Evolutionary conservation across 2,888 invertebrate genomes (phyloP), one percentile per base, ranked within the genome.

Genomic region (Meteorus colon): DNA sequence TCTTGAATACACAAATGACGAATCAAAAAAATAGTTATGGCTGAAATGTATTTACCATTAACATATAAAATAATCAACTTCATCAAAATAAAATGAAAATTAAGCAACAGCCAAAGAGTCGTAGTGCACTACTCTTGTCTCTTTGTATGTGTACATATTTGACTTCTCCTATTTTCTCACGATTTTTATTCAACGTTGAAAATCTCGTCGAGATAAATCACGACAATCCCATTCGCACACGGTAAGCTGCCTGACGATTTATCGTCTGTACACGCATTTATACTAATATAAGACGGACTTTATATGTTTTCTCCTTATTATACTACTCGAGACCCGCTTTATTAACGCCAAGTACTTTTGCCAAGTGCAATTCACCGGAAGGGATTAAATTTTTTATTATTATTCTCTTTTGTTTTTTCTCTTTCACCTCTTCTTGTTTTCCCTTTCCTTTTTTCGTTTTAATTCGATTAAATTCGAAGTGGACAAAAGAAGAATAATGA

Each of bases 191-290:
- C 81, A 19, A 55, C 69, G 71, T 78, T 82, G 80, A 82, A 82
- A 83, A 84, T 84, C 82, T 82, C 82, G 82, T 82, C 78, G 78
- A 83, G 82, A 84, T 84, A 84, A 84, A 84, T 84, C 84, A 84
- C 82, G 78, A 75, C 67, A 81, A 82, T 83, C 80, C 80, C 77
- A 81, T 82, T 83, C 80, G 74, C 71, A 55, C 55, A 65, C 77
- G 74, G 75, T 81, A 81, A 80, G 79, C 74, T 76, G 76, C 77
- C 71, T 51, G 70, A 75, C 79, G 82, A 84, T 84, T 83, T 83
- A 83, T 84, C 80, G 81, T 77, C 45, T 75, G 75, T 77, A 77
- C 75, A 77, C 78, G 76, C 80, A 78, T 80, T 78, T 77, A 73
- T 65, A 75, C 75, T 71, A 77, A 78, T 65, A 55, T 70, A 74